phyloP scores from a whole-genome alignment of 2,113 vertebrate genomes.

The Osmerus eperlanus region DNA sequence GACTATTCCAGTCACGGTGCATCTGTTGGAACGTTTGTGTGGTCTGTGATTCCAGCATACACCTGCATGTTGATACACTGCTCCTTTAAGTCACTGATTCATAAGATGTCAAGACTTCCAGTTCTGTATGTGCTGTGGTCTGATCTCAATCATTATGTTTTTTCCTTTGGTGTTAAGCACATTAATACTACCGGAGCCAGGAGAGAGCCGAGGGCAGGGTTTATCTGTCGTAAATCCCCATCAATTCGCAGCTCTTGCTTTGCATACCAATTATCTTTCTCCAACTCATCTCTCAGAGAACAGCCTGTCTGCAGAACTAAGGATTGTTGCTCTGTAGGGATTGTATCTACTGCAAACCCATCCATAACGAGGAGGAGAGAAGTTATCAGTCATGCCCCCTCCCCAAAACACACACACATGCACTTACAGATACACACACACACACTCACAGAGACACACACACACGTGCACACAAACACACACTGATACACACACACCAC shows the following conservation, averaged over 20 bases:
- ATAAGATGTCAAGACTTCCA: no score
- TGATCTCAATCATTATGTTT: not conserved
- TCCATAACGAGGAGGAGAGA: not conserved
- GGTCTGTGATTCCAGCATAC: no score
- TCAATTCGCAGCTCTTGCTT: not conserved
- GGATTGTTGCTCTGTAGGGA: not conserved
- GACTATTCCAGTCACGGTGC: no score
- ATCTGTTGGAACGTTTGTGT: no score
- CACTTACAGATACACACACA: not conserved
- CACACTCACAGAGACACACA: not conserved
- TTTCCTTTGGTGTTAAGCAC: not conserved
- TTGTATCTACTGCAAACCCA: not conserved
- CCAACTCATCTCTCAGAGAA: not conserved
- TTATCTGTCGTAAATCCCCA: not conserved
- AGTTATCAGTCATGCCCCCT: not conserved
- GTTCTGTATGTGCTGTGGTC: not conserved
- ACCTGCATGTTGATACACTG: not conserved
- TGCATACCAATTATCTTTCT: not conserved
- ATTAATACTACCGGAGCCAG: not conserved
- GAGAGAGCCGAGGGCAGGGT: not conserved
- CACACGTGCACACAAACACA: conserved; percentile 8
- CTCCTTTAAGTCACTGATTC: not conserved
- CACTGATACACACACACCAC: no score
- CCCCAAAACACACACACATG: not conserved
- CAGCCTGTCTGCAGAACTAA: no score